Base-by-base conservation (phyloP, 2,113 vertebrate genomes). In the Ascaphus truei region DNA sequence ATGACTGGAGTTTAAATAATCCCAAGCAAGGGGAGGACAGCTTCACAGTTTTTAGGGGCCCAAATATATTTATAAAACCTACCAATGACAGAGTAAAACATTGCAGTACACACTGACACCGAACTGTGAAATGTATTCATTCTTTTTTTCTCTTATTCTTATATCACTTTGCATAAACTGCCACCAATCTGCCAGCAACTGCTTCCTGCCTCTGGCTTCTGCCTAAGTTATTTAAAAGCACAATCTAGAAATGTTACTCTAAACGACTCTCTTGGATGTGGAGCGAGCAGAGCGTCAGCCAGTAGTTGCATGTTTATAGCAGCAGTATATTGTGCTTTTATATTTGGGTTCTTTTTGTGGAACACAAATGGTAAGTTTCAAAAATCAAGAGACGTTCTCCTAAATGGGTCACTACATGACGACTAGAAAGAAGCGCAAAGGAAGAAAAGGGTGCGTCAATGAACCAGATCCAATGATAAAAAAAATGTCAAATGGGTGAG, bases 211-310 rank as follows among this genome's bases (percentile, higher is more conserved):
- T 61, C 26, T 29, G 37, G 58, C 58, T 61, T 43, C 16, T 61
- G n/a, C 29, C 20, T 59, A 45, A 61, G 58, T 43, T 45, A 45
- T 61, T 61, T 61, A 61, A 61, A 37, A 61, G 30, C 12, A 29
- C 26, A 43, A 45, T 30, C 23, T 29, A 27, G 15, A 61, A 61
- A 43, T 16, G 45, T 34, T 30, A 18, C 37, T 61, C 30, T 62
- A 62, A 62, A 62, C 43, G n/a, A 62, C 45, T 50, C 27, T 62
- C 60, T 48, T 62, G 60, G 29, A 34, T 18, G 50, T 48, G 33
- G 60, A 48, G 45, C 27, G 48, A 62, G 26, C 43, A 62, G 27
- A 33, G 27, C 23, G 27, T 62, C 27, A 48, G 39, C 41, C 31
- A 29, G 43, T 48, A 30, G 27, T 22, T 62, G 41, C 15, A 12